Evolutionary conservation across 1,140 invertebrate species (phyloP).

Genomic region (Drosophila tsacasi): DNA sequence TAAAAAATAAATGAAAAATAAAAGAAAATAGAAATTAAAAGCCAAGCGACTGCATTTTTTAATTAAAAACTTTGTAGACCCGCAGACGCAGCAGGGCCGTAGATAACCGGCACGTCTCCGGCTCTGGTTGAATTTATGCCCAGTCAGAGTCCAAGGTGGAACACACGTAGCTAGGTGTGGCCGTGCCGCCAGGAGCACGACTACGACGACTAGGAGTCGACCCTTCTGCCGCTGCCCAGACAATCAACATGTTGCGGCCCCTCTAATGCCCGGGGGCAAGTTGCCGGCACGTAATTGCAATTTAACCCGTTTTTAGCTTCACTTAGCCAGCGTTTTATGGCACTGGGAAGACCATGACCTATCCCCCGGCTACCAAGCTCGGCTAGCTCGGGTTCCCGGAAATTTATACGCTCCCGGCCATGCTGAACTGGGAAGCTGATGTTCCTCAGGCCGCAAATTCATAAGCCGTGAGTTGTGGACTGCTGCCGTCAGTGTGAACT

Average conservation of each 20-base stretch:
- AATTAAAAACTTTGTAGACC: slow-evolving; percentile 71
- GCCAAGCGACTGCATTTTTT: slow-evolving; percentile 54
- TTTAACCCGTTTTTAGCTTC: slow-evolving; percentile 53
- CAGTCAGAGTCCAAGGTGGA: slow-evolving; percentile 40
- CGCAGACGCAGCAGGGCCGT: slow-evolving; percentile 50
- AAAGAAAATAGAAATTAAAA: slow-evolving; percentile 25
- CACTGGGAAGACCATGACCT: slow-evolving; percentile 30
- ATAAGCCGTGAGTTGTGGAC: slow-evolving; percentile 40
- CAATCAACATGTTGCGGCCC: slow-evolving; percentile 66
- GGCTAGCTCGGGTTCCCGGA: not conserved
- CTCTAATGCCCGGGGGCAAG: slow-evolving; percentile 54
- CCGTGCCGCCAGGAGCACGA: slow-evolving; percentile 12
- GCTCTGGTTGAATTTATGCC: slow-evolving; percentile 47
- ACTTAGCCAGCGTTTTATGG: slow-evolving; percentile 46
- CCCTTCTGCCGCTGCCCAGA: slow-evolving; percentile 24
- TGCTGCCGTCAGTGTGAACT: slow-evolving; percentile 13
- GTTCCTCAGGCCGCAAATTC: slow-evolving; percentile 52
- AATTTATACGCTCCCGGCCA: slow-evolving; percentile 50
- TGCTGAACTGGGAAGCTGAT: slow-evolving; percentile 14
- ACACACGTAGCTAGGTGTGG: slow-evolving; percentile 34
- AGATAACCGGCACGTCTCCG: slow-evolving; percentile 42
- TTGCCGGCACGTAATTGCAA: slow-evolving; percentile 69
- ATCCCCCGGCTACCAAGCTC: not conserved
- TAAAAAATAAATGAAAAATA: not conserved
- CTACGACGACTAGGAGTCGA: not conserved